Conservation (phyloP, 2,888 invertebrate genomes). For the Thecocarcelia acutangulata region DNA sequence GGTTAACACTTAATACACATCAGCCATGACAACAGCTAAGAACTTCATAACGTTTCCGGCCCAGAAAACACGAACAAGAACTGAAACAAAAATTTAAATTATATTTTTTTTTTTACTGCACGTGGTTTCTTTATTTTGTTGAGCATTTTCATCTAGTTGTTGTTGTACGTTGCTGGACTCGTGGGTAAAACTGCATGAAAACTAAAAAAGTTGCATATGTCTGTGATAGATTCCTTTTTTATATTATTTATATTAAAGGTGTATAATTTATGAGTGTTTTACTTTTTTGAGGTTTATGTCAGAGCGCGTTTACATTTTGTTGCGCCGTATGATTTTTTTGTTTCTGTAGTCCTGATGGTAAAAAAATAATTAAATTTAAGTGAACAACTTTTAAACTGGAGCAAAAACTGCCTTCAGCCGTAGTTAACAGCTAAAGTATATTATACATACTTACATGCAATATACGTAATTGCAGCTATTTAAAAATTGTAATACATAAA, state of each 20-base stretch:
- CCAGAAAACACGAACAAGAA: slow-evolving; percentile 60
- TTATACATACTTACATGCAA: too few species aligned
- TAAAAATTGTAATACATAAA: too few species aligned
- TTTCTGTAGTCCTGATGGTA: slow-evolving; percentile 29
- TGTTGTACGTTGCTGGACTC: slow-evolving; percentile 7
- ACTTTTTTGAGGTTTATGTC: slow-evolving; percentile 40
- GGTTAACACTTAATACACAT: slow-evolving; percentile 53
- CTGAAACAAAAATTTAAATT: slow-evolving; percentile 32
- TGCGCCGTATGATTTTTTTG: too few species aligned
- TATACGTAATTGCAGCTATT: too few species aligned
- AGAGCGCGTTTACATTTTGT: slow-evolving; percentile 19
- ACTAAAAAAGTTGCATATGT: slow-evolving; percentile 8
- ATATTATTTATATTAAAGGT: slow-evolving; percentile 11
- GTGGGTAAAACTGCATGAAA: slow-evolving; percentile 24
- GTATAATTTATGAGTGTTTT: slow-evolving; percentile 31
- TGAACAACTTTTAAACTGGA: slow-evolving; percentile 39
- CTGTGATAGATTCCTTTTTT: slow-evolving; percentile 1
- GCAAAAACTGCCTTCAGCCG: slow-evolving; percentile 34
- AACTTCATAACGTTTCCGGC: slow-evolving; percentile 66
- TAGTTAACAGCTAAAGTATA: slow-evolving; percentile 1
- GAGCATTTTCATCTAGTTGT: slow-evolving; percentile 6
- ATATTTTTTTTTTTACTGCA: slow-evolving; percentile 24
- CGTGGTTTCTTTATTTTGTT: slow-evolving; percentile 21
- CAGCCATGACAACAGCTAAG: slow-evolving; percentile 35
- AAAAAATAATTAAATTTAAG: slow-evolving; percentile 24